Evolutionary conservation across 2,888 invertebrate genomes (phyloP), one percentile per base, ranked within the genome.

Genomic region (Hedya salicella): DNA sequence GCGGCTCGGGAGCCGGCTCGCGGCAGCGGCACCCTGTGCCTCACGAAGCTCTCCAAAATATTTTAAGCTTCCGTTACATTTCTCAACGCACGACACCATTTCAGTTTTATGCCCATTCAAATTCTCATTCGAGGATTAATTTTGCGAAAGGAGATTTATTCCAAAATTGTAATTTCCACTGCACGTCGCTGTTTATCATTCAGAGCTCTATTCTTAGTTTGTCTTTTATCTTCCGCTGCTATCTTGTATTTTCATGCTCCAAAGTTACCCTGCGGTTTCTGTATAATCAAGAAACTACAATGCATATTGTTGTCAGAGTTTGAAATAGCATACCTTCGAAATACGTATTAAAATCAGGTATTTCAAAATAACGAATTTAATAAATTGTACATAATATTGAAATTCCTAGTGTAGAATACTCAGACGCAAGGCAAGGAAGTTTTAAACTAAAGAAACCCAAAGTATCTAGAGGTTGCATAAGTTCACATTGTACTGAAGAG

Each of bases 31-130:
- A 39, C 57, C 57, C 53, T 39, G 53, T 63, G 64, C 52, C 68
- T 52, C 57, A 21, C 19, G 81, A 81, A 81, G 80, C 81, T 76
- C 79, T 86, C 79, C 83, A 78, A 87, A 90, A 89, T 89, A 89
- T 91, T 89, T 89, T 83, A 85, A 87, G 85, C 88, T 87, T 85
- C 83, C 85, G 81, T 82, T 85, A 86, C 87, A 85, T 86, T 85
- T 86, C 83, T 85, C 84, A 83, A 86, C 83, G 83, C 83, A 84
- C 82, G 79, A 81, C 79, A 78, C 75, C 73, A 75, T 75, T 77
- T 71, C 69, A 73, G 75, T 79, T 81, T 83, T 83, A 82, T 81
- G 77, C 78, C 71, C 78, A 81, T 78, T 79, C 75, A 78, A 80
- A 80, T 80, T 79, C 75, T 74, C 78, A 76, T 79, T 75, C 76